Conservation (phyloP, 2,113 vertebrate genomes). For the Himantopus leucocephalus region DNA sequence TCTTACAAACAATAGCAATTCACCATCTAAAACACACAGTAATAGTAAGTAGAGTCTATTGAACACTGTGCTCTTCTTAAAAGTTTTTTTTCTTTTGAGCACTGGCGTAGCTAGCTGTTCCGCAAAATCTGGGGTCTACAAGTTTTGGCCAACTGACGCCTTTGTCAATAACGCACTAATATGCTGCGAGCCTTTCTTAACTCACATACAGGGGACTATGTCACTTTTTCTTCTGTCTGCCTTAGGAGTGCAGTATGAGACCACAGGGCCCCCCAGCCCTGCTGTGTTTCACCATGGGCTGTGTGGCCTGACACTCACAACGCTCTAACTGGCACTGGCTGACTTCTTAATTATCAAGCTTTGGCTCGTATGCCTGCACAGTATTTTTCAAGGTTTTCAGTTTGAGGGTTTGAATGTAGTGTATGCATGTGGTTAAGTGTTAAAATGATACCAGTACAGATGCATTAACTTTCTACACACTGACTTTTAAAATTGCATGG, state of each 20-base stretch:
- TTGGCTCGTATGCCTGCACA: background rate
- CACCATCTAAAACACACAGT: background rate
- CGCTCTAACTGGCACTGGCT: rapidly evolving
- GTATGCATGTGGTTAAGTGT: background rate
- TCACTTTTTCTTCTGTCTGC: background rate
- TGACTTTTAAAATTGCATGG: background rate
- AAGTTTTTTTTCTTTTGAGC: background rate
- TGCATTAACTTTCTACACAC: background rate
- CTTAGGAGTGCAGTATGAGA: background rate
- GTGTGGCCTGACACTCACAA: background rate
- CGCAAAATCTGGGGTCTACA: background rate
- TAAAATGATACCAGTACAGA: background rate
- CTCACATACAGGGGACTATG: background rate
- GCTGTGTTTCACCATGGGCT: background rate
- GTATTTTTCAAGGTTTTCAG: background rate
- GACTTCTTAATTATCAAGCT: background rate
- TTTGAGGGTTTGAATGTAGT: background rate
- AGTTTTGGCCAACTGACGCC: background rate
- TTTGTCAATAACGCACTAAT: background rate
- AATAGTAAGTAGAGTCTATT: background rate
- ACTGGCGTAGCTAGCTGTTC: background rate
- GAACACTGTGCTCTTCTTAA: background rate
- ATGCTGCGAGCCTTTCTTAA: background rate
- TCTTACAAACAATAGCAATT: conserved; percentile 39
- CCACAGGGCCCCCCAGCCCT: background rate